phyloP scores from a whole-genome alignment of 2,888 invertebrate species.

The Cactoblastis cactorum region DNA sequence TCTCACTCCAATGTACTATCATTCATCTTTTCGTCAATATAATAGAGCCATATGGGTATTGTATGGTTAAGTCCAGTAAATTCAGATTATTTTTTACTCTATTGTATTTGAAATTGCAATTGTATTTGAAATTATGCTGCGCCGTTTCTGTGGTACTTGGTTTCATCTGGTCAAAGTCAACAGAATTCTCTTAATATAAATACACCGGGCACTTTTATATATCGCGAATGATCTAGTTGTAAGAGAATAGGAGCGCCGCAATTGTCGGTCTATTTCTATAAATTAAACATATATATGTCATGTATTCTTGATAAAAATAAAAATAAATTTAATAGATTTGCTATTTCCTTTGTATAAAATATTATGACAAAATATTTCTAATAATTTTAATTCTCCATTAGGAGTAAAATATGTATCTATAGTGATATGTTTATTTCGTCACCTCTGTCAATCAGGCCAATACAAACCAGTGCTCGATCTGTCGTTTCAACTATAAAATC shows the following conservation, averaged over 20 bases:
- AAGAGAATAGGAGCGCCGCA: neutral
- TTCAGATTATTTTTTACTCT: too few relatives aligned
- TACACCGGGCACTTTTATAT: neutral
- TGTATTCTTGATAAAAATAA: neutral
- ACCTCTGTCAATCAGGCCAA: neutral
- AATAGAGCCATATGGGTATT: too few relatives aligned
- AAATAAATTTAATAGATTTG: too few relatives aligned
- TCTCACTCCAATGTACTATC: too few relatives aligned
- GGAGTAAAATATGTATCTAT: neutral
- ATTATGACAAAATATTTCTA: too few relatives aligned
- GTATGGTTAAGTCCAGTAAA: too few relatives aligned
- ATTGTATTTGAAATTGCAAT: too few relatives aligned
- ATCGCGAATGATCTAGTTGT: neutral
- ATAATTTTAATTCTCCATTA: too few relatives aligned
- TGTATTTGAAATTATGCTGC: too few relatives aligned
- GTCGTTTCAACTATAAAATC: neutral
- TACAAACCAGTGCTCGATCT: conserved; percentile 12
- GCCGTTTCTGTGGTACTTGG: too few relatives aligned
- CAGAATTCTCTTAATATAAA: neutral
- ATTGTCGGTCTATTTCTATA: neutral
- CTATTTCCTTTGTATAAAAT: too few relatives aligned
- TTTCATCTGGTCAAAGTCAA: neutral
- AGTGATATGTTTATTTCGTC: neutral
- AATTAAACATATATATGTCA: neutral
- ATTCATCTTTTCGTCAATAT: too few relatives aligned